Conservation (phyloP, 2,888 invertebrate genomes). For the Diarsia brunnea region DNA sequence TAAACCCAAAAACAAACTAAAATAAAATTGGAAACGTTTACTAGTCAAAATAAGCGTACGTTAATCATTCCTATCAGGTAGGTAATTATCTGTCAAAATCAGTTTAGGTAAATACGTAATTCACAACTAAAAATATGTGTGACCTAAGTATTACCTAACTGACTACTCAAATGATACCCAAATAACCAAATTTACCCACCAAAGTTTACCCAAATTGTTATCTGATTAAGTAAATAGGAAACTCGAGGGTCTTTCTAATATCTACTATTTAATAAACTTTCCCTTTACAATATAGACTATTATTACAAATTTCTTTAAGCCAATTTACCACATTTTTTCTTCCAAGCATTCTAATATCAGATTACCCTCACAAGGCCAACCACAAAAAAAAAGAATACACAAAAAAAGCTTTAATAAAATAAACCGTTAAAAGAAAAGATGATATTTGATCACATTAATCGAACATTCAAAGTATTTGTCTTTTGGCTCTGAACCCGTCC, state of each 20-base stretch:
- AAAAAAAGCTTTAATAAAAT: constrained; percentile 54
- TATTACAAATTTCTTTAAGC: constrained; percentile 22
- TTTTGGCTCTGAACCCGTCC: constrained; percentile 88
- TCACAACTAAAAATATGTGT: not conserved
- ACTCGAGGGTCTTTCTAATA: not conserved
- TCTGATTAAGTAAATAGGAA: not conserved
- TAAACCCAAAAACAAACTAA: not conserved
- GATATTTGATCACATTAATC: constrained; percentile 87
- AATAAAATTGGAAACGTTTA: not conserved
- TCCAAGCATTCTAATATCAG: constrained; percentile 25
- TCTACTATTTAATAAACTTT: not conserved
- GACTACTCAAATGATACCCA: not conserved
- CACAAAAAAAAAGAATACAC: constrained; percentile 49
- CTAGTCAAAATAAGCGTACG: not conserved
- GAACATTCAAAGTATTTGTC: constrained; percentile 89
- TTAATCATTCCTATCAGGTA: not conserved
- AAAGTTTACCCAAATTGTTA: not conserved
- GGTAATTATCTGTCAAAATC: not conserved
- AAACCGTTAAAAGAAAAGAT: constrained; percentile 76
- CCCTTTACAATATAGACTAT: not conserved
- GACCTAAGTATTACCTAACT: not conserved
- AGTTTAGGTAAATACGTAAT: not conserved
- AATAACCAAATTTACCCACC: not conserved
- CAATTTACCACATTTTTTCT: constrained; percentile 37
- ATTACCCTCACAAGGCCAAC: constrained; percentile 37